A percentile compares a stretch with the other conserved stretches of the same genome.
These are phyloP conservation scores for Neoniphon sammara DNA, from an alignment of 2,797 vertebrate genomes.

Conservation along the genomic window DNA sequence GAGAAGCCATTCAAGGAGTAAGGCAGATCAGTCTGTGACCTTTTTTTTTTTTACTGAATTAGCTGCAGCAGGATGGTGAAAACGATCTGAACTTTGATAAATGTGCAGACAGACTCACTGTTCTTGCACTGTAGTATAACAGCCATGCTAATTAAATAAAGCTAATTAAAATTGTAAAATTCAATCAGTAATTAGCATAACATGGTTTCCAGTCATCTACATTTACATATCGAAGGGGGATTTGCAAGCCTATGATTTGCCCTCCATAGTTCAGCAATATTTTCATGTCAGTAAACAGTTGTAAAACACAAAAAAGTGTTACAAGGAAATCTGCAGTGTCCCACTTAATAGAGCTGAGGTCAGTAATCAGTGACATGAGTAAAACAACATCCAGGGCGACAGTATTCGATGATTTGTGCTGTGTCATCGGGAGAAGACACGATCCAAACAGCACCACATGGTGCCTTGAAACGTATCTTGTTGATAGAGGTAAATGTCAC, in stretches of 20 bases:
- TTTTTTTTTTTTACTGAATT: background rate
- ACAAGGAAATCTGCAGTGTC: background rate
- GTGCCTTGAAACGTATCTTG: slow-evolving; percentile 12
- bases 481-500: slow-evolving; percentile 41
- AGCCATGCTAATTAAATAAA: no score
- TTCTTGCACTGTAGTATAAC: no score
- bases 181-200: no score
- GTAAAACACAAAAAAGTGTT: no score
- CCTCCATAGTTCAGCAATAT: background rate
- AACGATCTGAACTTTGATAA: background rate
- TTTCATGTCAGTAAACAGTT: no score
- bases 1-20: slow-evolving; percentile 23
- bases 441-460: slow-evolving; percentile 20
- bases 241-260: no score
- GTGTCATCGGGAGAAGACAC: background rate
- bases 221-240: no score
- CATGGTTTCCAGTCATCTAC: no score
- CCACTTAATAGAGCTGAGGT: background rate
- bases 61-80: background rate
- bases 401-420: background rate
- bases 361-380: background rate
- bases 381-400: slow-evolving; percentile 1
- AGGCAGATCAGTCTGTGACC: background rate
- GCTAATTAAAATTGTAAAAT: no score
- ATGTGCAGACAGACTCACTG: no score